Evolutionary conservation across 1,140 invertebrate species (phyloP).

Genomic region (Vollenhovia emeryi): DNA sequence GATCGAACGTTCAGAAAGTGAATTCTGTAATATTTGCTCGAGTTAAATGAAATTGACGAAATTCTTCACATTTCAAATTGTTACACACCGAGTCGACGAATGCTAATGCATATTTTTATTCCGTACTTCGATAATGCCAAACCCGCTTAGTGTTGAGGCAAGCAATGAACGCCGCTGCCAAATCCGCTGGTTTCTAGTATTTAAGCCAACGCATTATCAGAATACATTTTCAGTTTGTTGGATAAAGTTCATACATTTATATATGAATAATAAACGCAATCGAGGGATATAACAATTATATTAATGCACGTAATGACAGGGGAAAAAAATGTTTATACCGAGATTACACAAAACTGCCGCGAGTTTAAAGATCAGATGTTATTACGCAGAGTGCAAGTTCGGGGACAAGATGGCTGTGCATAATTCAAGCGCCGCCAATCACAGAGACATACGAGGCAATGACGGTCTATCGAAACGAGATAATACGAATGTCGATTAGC

Average conservation of each 20-base stretch:
- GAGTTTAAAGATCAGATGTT: neutral
- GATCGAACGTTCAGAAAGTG: neutral
- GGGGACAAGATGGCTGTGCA: neutral
- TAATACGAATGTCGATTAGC: constrained; percentile 58
- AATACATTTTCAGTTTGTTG: constrained; percentile 23
- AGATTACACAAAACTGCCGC: neutral
- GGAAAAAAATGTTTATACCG: neutral
- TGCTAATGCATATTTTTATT: constrained; percentile 13
- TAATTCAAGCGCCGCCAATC: neutral
- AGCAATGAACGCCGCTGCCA: neutral
- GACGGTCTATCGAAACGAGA: constrained; percentile 6
- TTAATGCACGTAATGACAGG: neutral
- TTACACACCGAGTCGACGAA: neutral
- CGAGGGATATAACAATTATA: neutral
- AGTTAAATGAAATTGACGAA: neutral
- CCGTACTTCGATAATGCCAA: neutral
- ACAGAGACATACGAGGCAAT: neutral
- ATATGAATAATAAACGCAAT: constrained; percentile 1
- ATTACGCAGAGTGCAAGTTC: neutral
- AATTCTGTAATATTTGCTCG: neutral
- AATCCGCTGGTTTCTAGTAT: constrained; percentile 6
- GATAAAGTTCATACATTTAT: neutral
- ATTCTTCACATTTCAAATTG: neutral
- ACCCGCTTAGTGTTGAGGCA: neutral
- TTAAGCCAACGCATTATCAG: constrained; percentile 29